These are phyloP conservation scores for Neoitamus cyanurus DNA, from an alignment of 2,888 invertebrate genomes.

Conservation along the genomic window DNA sequence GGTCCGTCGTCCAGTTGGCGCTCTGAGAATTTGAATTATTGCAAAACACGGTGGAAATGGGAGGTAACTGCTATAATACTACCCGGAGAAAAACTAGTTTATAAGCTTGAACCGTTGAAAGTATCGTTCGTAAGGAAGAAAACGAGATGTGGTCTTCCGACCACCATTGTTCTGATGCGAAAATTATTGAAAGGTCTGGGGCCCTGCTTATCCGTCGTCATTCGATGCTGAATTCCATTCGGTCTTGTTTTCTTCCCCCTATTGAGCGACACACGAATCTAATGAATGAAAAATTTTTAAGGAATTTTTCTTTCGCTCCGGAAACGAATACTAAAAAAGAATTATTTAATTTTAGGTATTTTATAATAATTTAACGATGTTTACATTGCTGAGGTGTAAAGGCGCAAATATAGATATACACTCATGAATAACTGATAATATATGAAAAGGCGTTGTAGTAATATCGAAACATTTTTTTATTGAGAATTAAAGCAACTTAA, in stretches of 20 bases:
- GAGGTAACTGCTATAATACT: conserved; percentile 21
- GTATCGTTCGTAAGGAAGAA: conserved; percentile 7
- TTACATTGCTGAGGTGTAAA: conserved; percentile 8
- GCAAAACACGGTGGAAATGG: neutral
- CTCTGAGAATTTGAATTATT: neutral
- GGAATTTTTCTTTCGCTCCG: conserved; percentile 41
- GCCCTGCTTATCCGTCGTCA: neutral
- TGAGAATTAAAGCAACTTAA: conserved; percentile 17
- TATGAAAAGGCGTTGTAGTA: conserved; percentile 37
- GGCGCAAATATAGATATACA: conserved; percentile 38
- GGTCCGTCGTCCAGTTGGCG: neutral
- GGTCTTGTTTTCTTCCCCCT: neutral
- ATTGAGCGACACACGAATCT: neutral
- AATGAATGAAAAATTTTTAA: conserved; percentile 17
- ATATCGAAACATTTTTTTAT: conserved; percentile 42
- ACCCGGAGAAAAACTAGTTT: conserved; percentile 2
- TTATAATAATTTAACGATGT: conserved; percentile 36
- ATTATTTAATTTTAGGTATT: conserved; percentile 36
- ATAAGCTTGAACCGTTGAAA: conserved; percentile 32
- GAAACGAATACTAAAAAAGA: conserved; percentile 12
- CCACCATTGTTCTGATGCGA: neutral
- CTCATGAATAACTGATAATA: conserved; percentile 18
- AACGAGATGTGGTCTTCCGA: neutral
- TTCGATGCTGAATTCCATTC: neutral
- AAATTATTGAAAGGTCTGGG: neutral